These are phyloP conservation scores for Opisthocomus hoazin DNA, from an alignment of 2,113 vertebrate genomes.

Conservation along the genomic window DNA sequence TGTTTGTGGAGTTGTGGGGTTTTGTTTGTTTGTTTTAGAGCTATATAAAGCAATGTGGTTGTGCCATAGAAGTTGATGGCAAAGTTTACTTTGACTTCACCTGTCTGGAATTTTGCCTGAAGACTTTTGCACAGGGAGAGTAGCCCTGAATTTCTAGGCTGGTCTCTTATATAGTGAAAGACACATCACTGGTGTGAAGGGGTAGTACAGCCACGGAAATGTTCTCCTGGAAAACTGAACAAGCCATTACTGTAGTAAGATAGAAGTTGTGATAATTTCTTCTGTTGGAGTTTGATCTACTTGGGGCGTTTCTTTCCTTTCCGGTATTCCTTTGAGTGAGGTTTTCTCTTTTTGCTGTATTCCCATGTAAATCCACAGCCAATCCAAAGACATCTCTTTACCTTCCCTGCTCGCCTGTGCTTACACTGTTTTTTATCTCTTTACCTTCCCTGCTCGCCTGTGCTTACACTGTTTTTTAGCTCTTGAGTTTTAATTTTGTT, in stretches of 20 bases:
- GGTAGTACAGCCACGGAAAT: background rate
- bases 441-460: background rate
- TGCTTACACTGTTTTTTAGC: background rate
- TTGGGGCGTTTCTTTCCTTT: background rate
- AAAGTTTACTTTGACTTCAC: background rate
- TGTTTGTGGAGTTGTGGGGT: background rate
- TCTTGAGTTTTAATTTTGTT: background rate
- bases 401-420: background rate
- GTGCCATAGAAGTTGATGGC: background rate
- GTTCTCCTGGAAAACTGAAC: background rate
- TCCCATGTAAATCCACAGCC: background rate
- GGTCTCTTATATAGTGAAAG: background rate
- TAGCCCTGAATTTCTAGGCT: background rate
- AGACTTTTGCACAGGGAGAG: background rate
- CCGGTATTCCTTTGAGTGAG: background rate
- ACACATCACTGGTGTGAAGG: background rate
- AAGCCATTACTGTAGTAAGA: background rate
- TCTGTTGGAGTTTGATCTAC: background rate
- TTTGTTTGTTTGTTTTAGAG: background rate
- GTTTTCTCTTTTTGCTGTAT: background rate
- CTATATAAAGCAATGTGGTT: background rate
- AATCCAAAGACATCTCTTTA: background rate
- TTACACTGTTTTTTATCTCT: background rate
- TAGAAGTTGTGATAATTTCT: background rate
- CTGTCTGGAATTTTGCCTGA: background rate